These are phyloP conservation scores for Aelia acuminata DNA, from an alignment of 2,888 invertebrate genomes.

Conservation along the genomic window DNA sequence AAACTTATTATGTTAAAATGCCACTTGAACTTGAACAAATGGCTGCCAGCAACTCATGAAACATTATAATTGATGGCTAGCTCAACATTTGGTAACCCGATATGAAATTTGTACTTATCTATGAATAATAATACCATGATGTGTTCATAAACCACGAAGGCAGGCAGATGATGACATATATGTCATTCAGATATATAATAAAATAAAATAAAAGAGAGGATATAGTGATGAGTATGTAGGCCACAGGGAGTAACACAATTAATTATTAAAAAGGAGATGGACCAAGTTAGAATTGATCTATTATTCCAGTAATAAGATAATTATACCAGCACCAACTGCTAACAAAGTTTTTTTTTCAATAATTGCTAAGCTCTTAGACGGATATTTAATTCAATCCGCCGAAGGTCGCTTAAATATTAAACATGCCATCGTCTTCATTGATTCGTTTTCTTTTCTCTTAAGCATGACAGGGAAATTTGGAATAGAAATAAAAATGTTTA, in stretches of 20 bases:
- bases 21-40: no score
- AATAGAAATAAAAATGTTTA: not conserved
- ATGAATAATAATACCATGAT: not conserved
- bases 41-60: no score
- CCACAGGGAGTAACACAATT: not conserved
- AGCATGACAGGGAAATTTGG: not conserved
- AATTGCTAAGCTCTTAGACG: not conserved
- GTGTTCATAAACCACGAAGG: not conserved
- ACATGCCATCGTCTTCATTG: not conserved
- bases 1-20: no score
- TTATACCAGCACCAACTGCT: not conserved
- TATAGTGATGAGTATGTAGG: not conserved
- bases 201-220: not conserved
- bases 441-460: not conserved
- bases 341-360: not conserved
- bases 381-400: not conserved
- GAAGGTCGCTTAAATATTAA: constrained; percentile 20
- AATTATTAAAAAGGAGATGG: not conserved
- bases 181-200: not conserved
- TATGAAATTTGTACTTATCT: not conserved
- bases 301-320: not conserved
- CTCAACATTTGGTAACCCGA: no score
- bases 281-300: not conserved
- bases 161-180: not conserved
- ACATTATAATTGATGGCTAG: no score